phyloP scores from a whole-genome alignment of 2,113 vertebrate species.

The Anguilla rostrata region DNA sequence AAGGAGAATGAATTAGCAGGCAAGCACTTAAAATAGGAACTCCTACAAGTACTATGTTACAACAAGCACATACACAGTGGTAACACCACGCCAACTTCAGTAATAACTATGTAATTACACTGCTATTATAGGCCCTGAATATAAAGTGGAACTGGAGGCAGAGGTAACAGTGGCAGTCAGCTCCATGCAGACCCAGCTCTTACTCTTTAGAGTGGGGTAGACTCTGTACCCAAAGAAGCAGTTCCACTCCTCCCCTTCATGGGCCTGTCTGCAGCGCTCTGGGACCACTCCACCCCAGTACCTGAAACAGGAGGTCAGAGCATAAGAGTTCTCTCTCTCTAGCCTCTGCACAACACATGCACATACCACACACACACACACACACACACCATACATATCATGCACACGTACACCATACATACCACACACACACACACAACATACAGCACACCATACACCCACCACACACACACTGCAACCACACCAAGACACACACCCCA shows the following conservation, averaged over 20 bases:
- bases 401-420: neutral
- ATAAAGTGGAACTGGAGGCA: neutral
- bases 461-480: too few relatives aligned
- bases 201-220: slow-evolving; percentile 92
- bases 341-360: neutral
- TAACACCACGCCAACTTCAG: neutral
- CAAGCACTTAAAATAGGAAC: too few relatives aligned
- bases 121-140: neutral
- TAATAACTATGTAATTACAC: neutral
- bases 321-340: neutral
- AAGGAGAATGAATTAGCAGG: too few relatives aligned
- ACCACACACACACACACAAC: neutral
- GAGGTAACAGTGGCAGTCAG: neutral
- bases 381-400: too few relatives aligned
- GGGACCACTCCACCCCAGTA: slow-evolving; percentile 93
- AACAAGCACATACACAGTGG: neutral
- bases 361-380: too few relatives aligned
- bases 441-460: neutral
- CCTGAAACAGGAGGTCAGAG: slow-evolving; percentile 58
- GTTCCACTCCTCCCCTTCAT: slow-evolving; percentile 95
- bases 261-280: slow-evolving; percentile 82
- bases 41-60: neutral
- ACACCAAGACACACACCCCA: too few relatives aligned
- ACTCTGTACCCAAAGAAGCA: slow-evolving; percentile 98
- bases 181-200: slow-evolving; percentile 46